Evolutionary conservation across 2,797 vertebrate genomes (phyloP), one percentile per base, ranked within the genome.

Genomic region (Decapterus maruadsi): DNA sequence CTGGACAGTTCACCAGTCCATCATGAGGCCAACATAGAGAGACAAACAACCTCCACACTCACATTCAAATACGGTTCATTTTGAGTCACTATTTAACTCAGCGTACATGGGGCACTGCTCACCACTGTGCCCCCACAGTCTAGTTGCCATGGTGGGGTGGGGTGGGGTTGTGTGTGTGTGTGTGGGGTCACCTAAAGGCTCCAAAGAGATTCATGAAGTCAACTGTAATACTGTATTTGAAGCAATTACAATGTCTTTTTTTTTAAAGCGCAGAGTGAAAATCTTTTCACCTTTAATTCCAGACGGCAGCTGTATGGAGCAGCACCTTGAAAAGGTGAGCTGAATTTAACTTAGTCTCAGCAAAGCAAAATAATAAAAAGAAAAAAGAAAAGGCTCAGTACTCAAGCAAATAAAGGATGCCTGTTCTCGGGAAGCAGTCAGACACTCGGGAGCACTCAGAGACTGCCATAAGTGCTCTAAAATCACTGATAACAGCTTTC

Each of bases 401-500:
- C 36, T 51, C 8, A 0, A 29, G 17, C 11, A 45, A 17, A 61
- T 45, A 59, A 53, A 29, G 60, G 14, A 71, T 2, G 2, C n/a
- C 31, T 34, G 60, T 26, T 57, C 55, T 65, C 0, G 0, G 75
- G 68, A 57, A 68, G 57, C 48, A 34, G 51, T 80, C 36, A 20
- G 51, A 48, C 36, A 57, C 54, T 80, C 38, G 13, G 34, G 11
- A 68, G 69, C 76, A 50, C 67, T 82, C 38, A 59, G 59, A 43
- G n/a, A 55, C 45, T 20, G 19, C 6, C 38, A 34, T 16, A 34
- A 72, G 50, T 45, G 60, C 22, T 67, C 31, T 38, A n/a, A 55
- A 81, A 69, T 85, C 57, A 60, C 53, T 7, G 17, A 54, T 69
- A 69, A 81, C 20, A 16, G 58, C 58, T 68, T 59, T n/a, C 43